Evolutionary conservation across 2,113 vertebrate genomes (phyloP).

Genomic region (Pygoscelis adeliae): DNA sequence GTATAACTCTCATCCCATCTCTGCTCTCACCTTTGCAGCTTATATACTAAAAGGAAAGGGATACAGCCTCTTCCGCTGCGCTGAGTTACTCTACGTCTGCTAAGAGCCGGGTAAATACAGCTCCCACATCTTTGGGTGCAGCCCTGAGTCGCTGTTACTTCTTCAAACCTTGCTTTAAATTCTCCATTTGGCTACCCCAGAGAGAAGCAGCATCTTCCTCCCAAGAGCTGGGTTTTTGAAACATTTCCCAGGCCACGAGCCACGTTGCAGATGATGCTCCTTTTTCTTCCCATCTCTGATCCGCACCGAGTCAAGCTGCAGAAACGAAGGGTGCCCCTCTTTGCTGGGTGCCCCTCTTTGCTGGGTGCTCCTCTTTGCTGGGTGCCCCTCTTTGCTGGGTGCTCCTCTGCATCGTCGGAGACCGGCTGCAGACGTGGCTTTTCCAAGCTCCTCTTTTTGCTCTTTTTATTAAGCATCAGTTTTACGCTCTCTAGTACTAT

Average conservation of each 20-base stretch:
- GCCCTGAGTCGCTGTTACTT: background rate
- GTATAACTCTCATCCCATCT: background rate
- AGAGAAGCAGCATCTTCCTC: background rate
- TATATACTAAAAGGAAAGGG: background rate
- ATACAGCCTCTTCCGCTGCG: fast-evolving
- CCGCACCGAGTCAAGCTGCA: fast-evolving
- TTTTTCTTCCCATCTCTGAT: background rate
- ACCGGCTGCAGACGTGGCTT: background rate
- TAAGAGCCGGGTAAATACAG: too few species aligned
- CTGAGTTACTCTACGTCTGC: background rate
- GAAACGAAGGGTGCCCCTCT: background rate
- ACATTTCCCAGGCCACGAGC: background rate
- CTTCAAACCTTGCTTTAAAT: background rate
- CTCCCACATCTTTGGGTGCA: background rate
- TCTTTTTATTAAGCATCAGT: background rate
- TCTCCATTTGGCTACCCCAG: background rate
- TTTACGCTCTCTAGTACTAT: fast-evolving
- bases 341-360: background rate
- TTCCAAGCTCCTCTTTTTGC: background rate
- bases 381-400: background rate
- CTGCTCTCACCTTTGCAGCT: background rate
- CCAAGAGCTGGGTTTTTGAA: background rate
- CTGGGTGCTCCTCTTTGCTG: background rate
- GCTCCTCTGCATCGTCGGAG: fast-evolving
- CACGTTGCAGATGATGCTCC: fast-evolving